A percentile compares a stretch with the other conserved stretches of the same genome.
phyloP scores from a whole-genome alignment of 2,113 vertebrate genomes.

The Rhinoptilus africanus region DNA sequence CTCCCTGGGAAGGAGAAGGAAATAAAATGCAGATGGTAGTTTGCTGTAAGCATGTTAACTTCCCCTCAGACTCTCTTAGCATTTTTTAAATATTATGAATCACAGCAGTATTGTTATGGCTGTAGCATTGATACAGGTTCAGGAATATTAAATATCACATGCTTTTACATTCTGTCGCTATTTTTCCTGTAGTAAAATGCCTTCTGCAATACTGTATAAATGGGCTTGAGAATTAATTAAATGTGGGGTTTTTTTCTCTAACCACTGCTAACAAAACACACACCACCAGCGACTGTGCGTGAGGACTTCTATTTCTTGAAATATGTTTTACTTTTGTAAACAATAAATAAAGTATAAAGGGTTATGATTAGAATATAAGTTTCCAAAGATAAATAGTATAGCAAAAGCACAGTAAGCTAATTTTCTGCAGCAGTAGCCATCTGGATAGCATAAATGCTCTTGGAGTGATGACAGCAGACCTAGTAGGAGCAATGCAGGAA shows the following conservation, averaged over 20 bases:
- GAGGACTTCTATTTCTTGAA: not conserved
- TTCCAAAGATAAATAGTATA: not conserved
- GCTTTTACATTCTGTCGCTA: not conserved
- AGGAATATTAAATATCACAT: not conserved
- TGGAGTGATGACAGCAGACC: not conserved
- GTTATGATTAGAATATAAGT: not conserved
- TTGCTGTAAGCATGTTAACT: not conserved
- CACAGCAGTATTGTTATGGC: conserved; percentile 2
- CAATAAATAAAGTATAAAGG: not conserved
- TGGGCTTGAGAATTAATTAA: not conserved
- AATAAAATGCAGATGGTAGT: not conserved
- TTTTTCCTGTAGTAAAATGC: not conserved
- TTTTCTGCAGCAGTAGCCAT: not conserved
- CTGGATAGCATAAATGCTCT: not conserved
- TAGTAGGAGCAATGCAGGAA: not conserved
- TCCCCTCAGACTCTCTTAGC: not conserved
- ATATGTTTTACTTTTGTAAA: not conserved
- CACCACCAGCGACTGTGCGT: not conserved
- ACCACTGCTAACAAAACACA: not conserved
- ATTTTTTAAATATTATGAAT: conserved; percentile 13
- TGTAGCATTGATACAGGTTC: not conserved
- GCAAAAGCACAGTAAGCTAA: not conserved
- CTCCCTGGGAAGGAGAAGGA: not conserved
- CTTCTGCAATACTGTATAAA: not conserved
- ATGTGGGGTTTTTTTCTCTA: rapidly evolving